Base-by-base conservation (phyloP, 2,888 invertebrate species). In the Balanococcus diminutus region DNA sequence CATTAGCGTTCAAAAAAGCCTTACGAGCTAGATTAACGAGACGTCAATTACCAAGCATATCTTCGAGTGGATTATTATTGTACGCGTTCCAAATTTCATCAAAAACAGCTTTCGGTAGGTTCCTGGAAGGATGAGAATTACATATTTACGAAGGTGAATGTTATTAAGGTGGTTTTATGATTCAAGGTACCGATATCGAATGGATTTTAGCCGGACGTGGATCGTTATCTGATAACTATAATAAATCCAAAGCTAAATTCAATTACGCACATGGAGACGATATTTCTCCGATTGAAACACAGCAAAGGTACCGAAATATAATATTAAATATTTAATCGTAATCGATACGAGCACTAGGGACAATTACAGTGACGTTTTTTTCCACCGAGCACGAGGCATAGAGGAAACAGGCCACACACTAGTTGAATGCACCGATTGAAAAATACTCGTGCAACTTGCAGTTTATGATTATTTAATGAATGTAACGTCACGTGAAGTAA, bases 21-120 rank as follows among this genome's bases (percentile, higher is more conserved):
- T 93, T 95, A n/a, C 92, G 94, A 89, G 93, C 94, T 14, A 92
- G 96, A 86, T 90, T 96, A 72, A 93, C 95, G 0, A 91, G 96
- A 87, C 92, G 94, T 88, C 93, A 94, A 88, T 90, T 96, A 84
- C 96, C 96, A 0, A 91, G 92, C 82, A 93, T 93, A 36, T 93
- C 93, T 86, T 90, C 92, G 16, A 94, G 95, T 89, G 95, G 95
- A 9, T 92, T 93, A 32, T 93, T 96, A 5, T 92, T 95, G 87
- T 96, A 96, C 90, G 93, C 94, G 9, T 91, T 94, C n/a, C 92
- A 92, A 88, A 91, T 93, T 84, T 92, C 93, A 84, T 90, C 90
- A 9, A 89, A 89, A 42, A 86, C 86, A 9, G 36, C 86, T n/a
- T 86, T 86, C 22, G 86, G 86, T 86, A 61, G 25, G 84, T 85